Base-by-base conservation (phyloP, 2,113 vertebrate species). In the Onychorhynchus coronatus region DNA sequence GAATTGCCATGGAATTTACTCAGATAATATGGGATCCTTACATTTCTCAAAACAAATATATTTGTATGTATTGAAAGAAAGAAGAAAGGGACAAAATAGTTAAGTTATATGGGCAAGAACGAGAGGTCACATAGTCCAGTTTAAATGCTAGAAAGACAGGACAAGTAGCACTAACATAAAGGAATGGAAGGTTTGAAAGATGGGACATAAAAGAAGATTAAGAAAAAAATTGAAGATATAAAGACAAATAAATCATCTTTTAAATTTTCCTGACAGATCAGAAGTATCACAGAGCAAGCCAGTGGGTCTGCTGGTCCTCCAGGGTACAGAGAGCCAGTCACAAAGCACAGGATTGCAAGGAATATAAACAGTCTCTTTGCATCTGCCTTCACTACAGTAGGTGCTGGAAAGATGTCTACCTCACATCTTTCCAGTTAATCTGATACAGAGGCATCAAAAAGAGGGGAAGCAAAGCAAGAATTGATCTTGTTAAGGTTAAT, bases 381-480 rank as follows among this genome's bases (percentile, higher is more conserved):
- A 77, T 82, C 75, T 88, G 55, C 56, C 68, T 95, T 95, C 52
- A 72, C 70, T 82, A 70, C 56, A 74, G 75, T 56, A 55, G 47
- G 80, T 82, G 58, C 88, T 88, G 73, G 91, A 94, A 89, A 91
- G 83, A 74, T 61, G 52, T 80, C 88, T 79, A 71, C 72, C 80
- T 94, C 42, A 68, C 59, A 97, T 81, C 81, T 95, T 88, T 91
- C 56, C 76, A 85, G 49, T 75, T 88, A 92, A 83, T 80, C 80
- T 88, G 67, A 93, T 35, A 35, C 56, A 94, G 62, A 90, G 35
- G 42, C 92, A 95, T 93, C 89, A 97, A 95, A 97, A 80, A 86
- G n/a, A 93, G 78, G 47, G 74, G 50, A 96, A 98, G 68, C 31
- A 97, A 97, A 96, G 84, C 63, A 96, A 96, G 71, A 85, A 95